Conservation (phyloP, 2,113 vertebrate genomes). For the Calidris pugnax region DNA sequence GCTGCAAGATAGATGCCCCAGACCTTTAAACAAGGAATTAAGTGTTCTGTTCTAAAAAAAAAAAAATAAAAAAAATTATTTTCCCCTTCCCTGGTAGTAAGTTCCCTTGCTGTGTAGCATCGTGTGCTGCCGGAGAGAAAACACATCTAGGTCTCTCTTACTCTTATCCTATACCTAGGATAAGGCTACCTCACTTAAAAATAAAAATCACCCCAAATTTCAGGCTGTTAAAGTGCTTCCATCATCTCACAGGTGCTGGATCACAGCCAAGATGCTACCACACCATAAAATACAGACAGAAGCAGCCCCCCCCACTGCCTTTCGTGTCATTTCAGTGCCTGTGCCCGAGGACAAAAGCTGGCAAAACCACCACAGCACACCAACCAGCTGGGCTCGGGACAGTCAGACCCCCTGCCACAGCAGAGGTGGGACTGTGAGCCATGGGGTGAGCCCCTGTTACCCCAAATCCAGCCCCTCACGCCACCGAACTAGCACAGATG, state of each 20-base stretch:
- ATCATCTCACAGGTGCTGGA: not conserved
- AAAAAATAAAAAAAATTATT: not conserved
- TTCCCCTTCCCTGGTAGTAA: not conserved
- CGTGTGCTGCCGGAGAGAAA: not conserved
- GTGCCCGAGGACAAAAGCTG: not conserved
- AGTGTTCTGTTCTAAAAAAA: not conserved
- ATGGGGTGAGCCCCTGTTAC: rapidly evolving
- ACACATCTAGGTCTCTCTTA: not conserved
- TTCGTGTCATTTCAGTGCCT: not conserved
- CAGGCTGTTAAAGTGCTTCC: not conserved
- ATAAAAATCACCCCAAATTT: not conserved
- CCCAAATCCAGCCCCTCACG: rapidly evolving
- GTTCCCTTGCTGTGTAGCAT: not conserved
- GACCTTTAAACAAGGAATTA: not conserved
- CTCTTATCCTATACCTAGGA: not conserved
- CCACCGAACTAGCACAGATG: not conserved
- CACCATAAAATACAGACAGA: not conserved
- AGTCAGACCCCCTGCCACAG: not conserved
- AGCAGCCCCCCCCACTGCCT: not conserved
- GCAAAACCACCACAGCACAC: not conserved
- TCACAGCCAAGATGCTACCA: not conserved
- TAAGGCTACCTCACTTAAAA: not conserved
- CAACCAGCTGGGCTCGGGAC: not conserved
- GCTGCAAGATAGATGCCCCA: not conserved
- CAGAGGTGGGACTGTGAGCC: rapidly evolving